Base-by-base conservation (phyloP, 1,140 invertebrate genomes). In the Odontomachus brunneus region DNA sequence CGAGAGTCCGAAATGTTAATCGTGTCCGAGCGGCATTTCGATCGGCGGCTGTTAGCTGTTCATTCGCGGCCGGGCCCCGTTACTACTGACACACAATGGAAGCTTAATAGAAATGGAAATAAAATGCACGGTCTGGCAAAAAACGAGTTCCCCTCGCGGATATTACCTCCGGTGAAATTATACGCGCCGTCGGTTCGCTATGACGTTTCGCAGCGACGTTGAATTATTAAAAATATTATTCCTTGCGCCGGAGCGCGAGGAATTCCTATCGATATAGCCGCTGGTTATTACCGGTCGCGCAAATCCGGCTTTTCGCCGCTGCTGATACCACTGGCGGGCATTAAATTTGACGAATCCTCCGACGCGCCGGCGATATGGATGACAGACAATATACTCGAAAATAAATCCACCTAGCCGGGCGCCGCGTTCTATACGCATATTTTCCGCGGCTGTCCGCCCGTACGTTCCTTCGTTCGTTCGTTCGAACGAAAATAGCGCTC, bases 211-310 rank as follows among this genome's bases (percentile, higher is more conserved):
- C 12, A n/a, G 29, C 12, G 60, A 29, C 12, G 51, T 15, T 69
- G 17, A 29, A 69, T 69, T 55, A 78, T 67, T 67, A 78, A 78
- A 76, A 67, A 78, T 55, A 78, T 63, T 15, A 63, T 69, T 69
- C 9, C 49, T 55, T 55, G 29, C 17, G 9, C 24, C 3, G 1
- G 5, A 69, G 49, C 24, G 48, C 48, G 48, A 26, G 12, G 9
- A 33, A 65, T 65, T 15, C 33, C 33, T 26, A 44, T 69, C 12
- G 33, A 55, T 69, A 55, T 11, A 24, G 24, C n/a, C 49, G 26
- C 9, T 44, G 4, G 38, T 65, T 65, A 65, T 76, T 76, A 75
- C 14, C 44, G 48, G 12, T 75, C 51, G 59, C n/a, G 17, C 14
- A 26, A 78, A 53, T 66, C 62, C 48, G n/a, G 17, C 38, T 69